Conservation (phyloP, 1,140 invertebrate species). For the Eumaeus atala region DNA sequence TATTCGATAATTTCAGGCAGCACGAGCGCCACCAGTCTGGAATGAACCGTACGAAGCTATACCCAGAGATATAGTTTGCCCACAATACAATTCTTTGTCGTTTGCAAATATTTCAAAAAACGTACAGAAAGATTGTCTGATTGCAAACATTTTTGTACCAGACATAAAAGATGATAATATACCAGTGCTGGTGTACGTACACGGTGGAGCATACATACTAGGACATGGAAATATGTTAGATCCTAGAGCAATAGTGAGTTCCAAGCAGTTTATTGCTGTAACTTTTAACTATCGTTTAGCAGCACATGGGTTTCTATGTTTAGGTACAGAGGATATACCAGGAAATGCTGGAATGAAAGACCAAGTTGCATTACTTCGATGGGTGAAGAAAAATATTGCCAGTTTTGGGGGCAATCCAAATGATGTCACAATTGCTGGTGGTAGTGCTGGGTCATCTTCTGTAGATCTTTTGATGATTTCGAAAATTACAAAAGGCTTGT, state of each 20-base stretch:
- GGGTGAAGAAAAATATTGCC: constrained; percentile 20
- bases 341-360: constrained; percentile 24
- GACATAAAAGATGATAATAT: constrained; percentile 11
- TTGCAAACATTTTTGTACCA: constrained; percentile 21
- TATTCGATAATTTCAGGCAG: no score
- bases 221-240: constrained; percentile 12
- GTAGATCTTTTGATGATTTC: constrained; percentile 30
- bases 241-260: constrained; percentile 13
- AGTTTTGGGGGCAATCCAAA: constrained; percentile 36
- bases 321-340: constrained; percentile 17
- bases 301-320: constrained; percentile 19
- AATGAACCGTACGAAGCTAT: no score
- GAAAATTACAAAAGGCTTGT: constrained; percentile 25
- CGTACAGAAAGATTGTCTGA: constrained; percentile 15
- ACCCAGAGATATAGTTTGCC: no score
- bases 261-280: constrained; percentile 14
- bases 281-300: constrained; percentile 20
- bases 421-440: constrained; percentile 29
- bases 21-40: no score
- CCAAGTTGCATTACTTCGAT: constrained; percentile 17
- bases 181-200: constrained; percentile 19
- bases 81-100: no score
- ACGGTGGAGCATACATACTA: constrained; percentile 15
- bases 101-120: background rate
- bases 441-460: constrained; percentile 27